Evolutionary conservation across 2,113 vertebrate species (phyloP).

Genomic region (Antigone vipio): DNA sequence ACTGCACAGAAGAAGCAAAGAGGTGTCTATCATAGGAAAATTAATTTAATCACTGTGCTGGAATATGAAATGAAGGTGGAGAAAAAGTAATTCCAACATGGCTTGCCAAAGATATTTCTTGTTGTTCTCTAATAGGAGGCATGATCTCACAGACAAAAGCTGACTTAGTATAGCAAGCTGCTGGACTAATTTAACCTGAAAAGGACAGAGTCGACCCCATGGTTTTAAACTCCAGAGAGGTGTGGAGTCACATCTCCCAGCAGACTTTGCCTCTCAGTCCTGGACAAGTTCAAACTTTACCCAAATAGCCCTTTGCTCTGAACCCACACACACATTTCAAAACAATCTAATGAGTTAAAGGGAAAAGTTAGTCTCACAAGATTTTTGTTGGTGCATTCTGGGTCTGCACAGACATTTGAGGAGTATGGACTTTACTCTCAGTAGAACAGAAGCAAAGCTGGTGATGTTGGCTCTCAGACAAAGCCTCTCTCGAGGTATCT

Average conservation of each 20-base stretch:
- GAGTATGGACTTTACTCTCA: not conserved
- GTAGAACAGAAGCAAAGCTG: not conserved
- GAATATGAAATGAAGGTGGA: not conserved
- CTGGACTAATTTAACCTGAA: not conserved
- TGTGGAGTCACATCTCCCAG: not conserved
- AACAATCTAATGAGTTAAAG: not conserved
- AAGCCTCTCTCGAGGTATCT: not conserved
- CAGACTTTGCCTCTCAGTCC: not conserved
- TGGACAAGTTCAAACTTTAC: not conserved
- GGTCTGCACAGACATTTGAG: not conserved
- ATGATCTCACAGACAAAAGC: not conserved
- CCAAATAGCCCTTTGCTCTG: not conserved
- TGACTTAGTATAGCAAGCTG: not conserved
- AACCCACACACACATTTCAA: not conserved
- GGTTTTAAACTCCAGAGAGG: not conserved
- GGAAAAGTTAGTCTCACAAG: not conserved
- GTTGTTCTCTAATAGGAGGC: not conserved
- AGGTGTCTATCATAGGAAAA: conserved; percentile 13
- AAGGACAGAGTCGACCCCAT: not conserved
- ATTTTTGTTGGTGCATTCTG: not conserved
- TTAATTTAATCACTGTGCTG: not conserved
- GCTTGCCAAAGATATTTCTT: not conserved
- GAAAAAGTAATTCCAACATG: not conserved
- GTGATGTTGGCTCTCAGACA: not conserved
- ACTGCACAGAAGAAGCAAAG: not conserved